Conservation (phyloP, 2,113 vertebrate species). For the Sciurus niger region DNA sequence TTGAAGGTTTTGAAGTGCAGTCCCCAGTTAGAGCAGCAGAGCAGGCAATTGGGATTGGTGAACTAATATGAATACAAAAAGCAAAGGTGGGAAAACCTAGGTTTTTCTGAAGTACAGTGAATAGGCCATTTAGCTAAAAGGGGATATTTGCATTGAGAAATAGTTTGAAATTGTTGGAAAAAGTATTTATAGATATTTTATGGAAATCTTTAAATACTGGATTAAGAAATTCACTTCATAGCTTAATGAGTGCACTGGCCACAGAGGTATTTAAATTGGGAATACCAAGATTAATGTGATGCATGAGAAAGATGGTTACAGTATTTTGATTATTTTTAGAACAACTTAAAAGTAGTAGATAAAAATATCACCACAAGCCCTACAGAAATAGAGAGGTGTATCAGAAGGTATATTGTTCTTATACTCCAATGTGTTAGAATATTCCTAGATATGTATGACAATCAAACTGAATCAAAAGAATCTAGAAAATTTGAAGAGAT, state of each 20-base stretch:
- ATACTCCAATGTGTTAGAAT: too few species aligned
- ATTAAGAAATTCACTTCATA: background rate
- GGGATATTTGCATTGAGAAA: background rate
- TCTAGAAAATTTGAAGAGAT: too few species aligned
- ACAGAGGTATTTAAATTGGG: background rate
- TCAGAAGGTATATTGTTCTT: too few species aligned
- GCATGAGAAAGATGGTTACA: background rate
- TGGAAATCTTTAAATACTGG: background rate
- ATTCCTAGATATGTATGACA: too few species aligned
- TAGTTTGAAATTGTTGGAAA: background rate
- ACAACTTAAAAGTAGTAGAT: background rate
- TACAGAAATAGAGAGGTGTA: too few species aligned
- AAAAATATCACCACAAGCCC: too few species aligned
- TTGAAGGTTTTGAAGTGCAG: background rate
- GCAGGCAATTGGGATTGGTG: background rate
- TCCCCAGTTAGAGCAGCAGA: background rate
- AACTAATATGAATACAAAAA: too few species aligned
- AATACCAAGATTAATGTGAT: background rate
- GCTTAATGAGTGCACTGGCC: background rate
- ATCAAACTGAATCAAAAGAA: too few species aligned
- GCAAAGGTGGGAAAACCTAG: too few species aligned
- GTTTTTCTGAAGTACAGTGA: background rate
- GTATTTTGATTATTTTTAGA: constrained; percentile 21
- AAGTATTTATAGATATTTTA: background rate
- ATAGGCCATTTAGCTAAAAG: background rate